phyloP scores from a whole-genome alignment of 1,140 invertebrate species.

The fruit fly (Drosophila melanogaster) region Release_6_plus_ISO1_MT NC_004354.4:11332501-11333000 shows the following conservation, averaged over 20 bases:
- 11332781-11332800: slow-evolving; percentile 93
- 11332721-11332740: slow-evolving; percentile 89
- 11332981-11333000: slow-evolving; percentile 95
- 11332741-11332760: slow-evolving; percentile 88
- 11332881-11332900: slow-evolving; percentile 90
- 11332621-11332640: slow-evolving; percentile 92
- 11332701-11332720: slow-evolving; percentile 92
- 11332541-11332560: slow-evolving; percentile 91
- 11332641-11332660: slow-evolving; percentile 90
- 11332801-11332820: slow-evolving; percentile 89
- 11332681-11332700: slow-evolving; percentile 92
- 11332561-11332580: slow-evolving; percentile 92
- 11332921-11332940: slow-evolving; percentile 96
- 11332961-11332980: slow-evolving; percentile 94
- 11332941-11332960: slow-evolving; percentile 99
- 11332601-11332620: slow-evolving; percentile 91
- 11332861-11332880: slow-evolving; percentile 88
- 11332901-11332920: slow-evolving; percentile 93
- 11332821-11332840: slow-evolving; percentile 84
- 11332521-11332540: slow-evolving; percentile 91
- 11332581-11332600: slow-evolving; percentile 94
- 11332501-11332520: slow-evolving; percentile 91
- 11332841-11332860: slow-evolving; percentile 50
- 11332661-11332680: slow-evolving; percentile 89
- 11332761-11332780: slow-evolving; percentile 91